phyloP scores from a whole-genome alignment of 2,888 invertebrate genomes.

The Lottia gigantea region DNA sequence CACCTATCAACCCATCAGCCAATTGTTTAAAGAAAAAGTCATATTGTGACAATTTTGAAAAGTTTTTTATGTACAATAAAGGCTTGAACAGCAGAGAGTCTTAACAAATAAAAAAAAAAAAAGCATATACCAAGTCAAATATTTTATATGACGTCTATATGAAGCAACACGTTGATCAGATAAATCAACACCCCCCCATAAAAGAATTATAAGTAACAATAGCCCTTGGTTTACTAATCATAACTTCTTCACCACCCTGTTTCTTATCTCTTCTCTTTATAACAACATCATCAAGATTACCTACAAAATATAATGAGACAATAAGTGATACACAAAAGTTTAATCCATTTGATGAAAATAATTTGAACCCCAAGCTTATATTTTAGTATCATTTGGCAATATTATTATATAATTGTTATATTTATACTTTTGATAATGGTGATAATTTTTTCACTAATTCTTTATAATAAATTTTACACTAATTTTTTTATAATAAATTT shows the following conservation, averaged over 20 bases:
- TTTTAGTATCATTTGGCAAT: too few species aligned
- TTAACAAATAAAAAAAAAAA: not conserved
- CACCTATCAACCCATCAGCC: conserved; percentile 7
- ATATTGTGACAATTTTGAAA: not conserved
- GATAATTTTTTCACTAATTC: too few species aligned
- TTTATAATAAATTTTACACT: too few species aligned
- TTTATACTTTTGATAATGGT: too few species aligned
- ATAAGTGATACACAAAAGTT: too few species aligned
- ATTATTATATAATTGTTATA: too few species aligned
- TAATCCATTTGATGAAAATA: too few species aligned
- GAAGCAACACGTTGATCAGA: not conserved
- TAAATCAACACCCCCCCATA: not conserved
- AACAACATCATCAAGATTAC: not conserved
- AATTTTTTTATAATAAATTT: too few species aligned
- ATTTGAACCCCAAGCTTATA: too few species aligned
- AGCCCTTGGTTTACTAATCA: not conserved
- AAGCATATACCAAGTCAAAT: not conserved
- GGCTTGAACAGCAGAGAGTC: conserved; percentile 4
- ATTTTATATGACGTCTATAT: not conserved
- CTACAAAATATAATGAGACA: too few species aligned
- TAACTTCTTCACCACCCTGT: not conserved
- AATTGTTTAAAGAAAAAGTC: not conserved
- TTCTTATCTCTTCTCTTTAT: too few species aligned
- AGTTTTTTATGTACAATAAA: conserved; percentile 1
- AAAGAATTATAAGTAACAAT: not conserved